Conservation (phyloP, 2,888 invertebrate species). For the Automeris io region DNA sequence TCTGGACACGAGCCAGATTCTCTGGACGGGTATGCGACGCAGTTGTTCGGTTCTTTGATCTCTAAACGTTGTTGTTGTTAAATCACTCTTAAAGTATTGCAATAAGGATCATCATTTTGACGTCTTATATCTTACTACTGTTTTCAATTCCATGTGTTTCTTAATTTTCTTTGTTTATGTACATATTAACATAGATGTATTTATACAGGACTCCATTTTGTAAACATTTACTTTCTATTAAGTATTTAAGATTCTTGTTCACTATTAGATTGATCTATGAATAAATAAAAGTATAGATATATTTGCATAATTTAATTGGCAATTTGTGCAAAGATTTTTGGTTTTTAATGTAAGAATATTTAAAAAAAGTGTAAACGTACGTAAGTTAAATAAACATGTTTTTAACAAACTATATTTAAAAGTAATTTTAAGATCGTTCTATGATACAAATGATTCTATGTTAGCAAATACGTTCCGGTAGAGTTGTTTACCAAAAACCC, state of each 20-base stretch:
- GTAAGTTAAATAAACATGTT: no score
- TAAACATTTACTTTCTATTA: no score
- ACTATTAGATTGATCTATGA: constrained; percentile 3
- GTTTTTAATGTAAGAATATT: no score
- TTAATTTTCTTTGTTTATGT: constrained; percentile 42
- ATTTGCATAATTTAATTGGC: no score
- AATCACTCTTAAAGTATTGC: constrained; percentile 19
- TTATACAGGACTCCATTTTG: constrained; percentile 14
- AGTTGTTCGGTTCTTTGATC: constrained; percentile 56
- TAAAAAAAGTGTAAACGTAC: no score
- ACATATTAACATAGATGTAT: constrained; percentile 30
- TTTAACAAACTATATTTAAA: no score
- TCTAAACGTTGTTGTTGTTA: constrained; percentile 24
- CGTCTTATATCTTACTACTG: constrained; percentile 19
- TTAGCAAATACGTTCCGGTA: no score
- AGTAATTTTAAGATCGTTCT: no score
- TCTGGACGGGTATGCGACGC: constrained; percentile 46
- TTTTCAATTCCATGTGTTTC: constrained; percentile 18
- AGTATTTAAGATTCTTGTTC: neutral
- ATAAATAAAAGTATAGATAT: no score
- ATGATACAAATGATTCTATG: no score
- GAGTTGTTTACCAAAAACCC: no score
- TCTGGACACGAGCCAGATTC: constrained; percentile 58
- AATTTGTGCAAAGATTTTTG: no score
- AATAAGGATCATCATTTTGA: constrained; percentile 16